phyloP scores from a whole-genome alignment of 2,888 invertebrate genomes.

The Spatulosminthurus flaviceps region DNA sequence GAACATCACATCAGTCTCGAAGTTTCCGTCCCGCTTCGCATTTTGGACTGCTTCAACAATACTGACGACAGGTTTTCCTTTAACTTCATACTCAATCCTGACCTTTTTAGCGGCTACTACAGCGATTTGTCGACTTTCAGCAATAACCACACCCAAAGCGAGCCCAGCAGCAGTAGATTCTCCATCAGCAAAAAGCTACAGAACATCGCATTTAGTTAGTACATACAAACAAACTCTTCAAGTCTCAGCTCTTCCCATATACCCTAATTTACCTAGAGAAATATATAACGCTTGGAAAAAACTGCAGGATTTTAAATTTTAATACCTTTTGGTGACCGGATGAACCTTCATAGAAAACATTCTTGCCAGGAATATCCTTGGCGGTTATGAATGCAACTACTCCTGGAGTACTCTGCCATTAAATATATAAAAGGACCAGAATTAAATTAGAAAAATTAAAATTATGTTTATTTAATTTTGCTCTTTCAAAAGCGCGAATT shows the following conservation, averaged over 20 bases:
- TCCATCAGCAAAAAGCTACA: conserved; percentile 61
- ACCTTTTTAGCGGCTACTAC: conserved; percentile 65
- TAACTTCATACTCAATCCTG: conserved; percentile 65
- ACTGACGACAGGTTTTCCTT: conserved; percentile 65
- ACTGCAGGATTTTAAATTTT: too few species aligned
- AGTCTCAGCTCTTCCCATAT: too few species aligned
- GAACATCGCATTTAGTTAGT: too few species aligned
- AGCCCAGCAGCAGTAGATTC: conserved; percentile 66
- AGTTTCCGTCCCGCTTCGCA: conserved; percentile 51
- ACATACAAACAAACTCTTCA: too few species aligned
- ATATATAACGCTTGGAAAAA: too few species aligned
- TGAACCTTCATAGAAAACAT: conserved; percentile 68
- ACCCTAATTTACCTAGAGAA: too few species aligned
- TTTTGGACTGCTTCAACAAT: conserved; percentile 65
- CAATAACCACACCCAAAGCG: conserved; percentile 66
- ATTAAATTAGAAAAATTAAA: not conserved
- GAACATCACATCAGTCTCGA: conserved; percentile 38
- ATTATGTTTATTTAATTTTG: too few species aligned
- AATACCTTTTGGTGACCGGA: too few species aligned
- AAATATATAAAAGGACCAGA: not conserved
- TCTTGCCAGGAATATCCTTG: conserved; percentile 76
- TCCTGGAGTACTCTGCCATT: conserved; percentile 69
- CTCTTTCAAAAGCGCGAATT: too few species aligned
- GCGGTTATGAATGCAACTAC: conserved; percentile 74
- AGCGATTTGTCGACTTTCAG: conserved; percentile 64